These are phyloP conservation scores for Smittia aterrima DNA, from an alignment of 2,888 invertebrate genomes.

Conservation along the genomic window DNA sequence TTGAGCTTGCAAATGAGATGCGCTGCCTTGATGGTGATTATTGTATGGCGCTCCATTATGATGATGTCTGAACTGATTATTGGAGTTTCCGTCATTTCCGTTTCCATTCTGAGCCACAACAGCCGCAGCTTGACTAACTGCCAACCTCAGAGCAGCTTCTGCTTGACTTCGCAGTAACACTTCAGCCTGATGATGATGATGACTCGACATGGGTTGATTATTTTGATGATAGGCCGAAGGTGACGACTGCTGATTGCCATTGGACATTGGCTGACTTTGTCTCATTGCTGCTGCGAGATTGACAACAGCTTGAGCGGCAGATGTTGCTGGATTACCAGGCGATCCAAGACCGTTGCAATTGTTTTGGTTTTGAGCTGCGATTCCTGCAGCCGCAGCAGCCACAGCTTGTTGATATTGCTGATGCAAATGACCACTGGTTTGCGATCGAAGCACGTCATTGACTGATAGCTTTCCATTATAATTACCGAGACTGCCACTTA, in stretches of 20 bases:
- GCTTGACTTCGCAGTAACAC: slow-evolving; percentile 80
- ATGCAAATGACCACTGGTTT: slow-evolving; percentile 43
- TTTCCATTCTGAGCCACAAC: slow-evolving; percentile 52
- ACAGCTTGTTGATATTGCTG: slow-evolving; percentile 54
- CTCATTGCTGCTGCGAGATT: slow-evolving; percentile 76
- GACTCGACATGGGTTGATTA: not conserved
- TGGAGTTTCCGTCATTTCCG: slow-evolving; percentile 37
- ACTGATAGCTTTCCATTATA: slow-evolving; percentile 49
- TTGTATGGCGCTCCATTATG: slow-evolving; percentile 27
- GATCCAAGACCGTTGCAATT: slow-evolving; percentile 47
- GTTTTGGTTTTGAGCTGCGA: slow-evolving; percentile 62
- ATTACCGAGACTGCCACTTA: slow-evolving; percentile 58
- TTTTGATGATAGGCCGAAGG: slow-evolving; percentile 5
- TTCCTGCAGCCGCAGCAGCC: slow-evolving; percentile 64
- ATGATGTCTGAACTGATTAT: slow-evolving; percentile 31
- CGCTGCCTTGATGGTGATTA: slow-evolving; percentile 43
- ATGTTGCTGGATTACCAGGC: slow-evolving; percentile 55
- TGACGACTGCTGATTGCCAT: slow-evolving; percentile 45
- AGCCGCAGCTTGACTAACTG: slow-evolving; percentile 70
- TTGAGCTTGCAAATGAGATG: slow-evolving; percentile 51
- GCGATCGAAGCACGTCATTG: slow-evolving; percentile 43
- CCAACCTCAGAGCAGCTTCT: slow-evolving; percentile 77
- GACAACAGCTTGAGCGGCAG: slow-evolving; percentile 68
- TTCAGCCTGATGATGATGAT: slow-evolving; percentile 62
- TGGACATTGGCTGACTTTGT: slow-evolving; percentile 50